These are phyloP conservation scores for Oscheius onirici DNA, from an alignment of 2,888 invertebrate species.

Conservation along the genomic window DNA sequence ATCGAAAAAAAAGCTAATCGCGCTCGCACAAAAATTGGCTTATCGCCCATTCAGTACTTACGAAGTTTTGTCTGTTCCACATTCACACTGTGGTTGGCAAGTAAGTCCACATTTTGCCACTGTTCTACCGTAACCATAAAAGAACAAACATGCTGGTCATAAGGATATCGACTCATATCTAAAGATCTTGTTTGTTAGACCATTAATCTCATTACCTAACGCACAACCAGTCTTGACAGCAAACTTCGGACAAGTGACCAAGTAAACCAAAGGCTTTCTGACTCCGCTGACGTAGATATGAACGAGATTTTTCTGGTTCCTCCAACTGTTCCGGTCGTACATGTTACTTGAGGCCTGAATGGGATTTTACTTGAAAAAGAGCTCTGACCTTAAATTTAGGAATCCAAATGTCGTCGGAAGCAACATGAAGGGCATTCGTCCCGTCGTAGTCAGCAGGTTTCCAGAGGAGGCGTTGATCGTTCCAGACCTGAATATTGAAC, in stretches of 20 bases:
- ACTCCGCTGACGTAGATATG: constrained; percentile 10
- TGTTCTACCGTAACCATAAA: constrained; percentile 17
- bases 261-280: not conserved
- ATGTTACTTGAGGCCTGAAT: constrained; percentile 2
- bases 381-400: constrained; percentile 14
- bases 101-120: constrained; percentile 12
- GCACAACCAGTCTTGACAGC: constrained; percentile 8
- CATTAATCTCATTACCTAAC: not conserved
- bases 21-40: too few species aligned
- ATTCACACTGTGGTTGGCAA: not conserved
- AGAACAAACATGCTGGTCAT: constrained; percentile 17
- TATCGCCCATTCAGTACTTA: not conserved
- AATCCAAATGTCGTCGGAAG: constrained; percentile 16
- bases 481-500: constrained; percentile 24
- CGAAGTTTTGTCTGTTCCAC: not conserved
- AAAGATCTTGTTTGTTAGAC: not conserved
- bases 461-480: constrained; percentile 18
- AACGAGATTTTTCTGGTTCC: not conserved
- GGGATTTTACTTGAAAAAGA: not conserved
- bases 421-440: constrained; percentile 11
- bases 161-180: constrained; percentile 24
- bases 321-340: not conserved
- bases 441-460: constrained; percentile 17
- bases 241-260: constrained; percentile 16
- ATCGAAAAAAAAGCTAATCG: too few species aligned